These are phyloP conservation scores for Bacillus rossius DNA, from an alignment of 1,140 invertebrate species.

Conservation along the genomic window DNA sequence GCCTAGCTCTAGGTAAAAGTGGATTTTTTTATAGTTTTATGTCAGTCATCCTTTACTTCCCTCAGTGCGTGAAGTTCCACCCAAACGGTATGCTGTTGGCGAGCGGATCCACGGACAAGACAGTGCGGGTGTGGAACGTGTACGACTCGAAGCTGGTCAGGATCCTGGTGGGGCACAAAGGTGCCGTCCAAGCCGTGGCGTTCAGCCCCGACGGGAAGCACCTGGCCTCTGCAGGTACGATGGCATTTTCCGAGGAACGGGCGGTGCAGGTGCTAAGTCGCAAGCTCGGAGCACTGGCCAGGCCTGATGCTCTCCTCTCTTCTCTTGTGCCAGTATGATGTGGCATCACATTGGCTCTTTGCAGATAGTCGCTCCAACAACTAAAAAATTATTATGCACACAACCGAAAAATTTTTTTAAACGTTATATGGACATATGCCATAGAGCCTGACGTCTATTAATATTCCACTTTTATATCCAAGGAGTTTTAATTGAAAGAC, in stretches of 20 bases:
- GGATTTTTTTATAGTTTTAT: no score
- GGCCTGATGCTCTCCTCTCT: neutral
- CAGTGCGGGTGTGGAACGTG: constrained; percentile 67
- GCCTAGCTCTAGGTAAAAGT: no score
- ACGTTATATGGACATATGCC: neutral
- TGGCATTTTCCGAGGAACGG: no score
- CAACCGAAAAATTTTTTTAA: neutral
- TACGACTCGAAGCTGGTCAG: constrained; percentile 54
- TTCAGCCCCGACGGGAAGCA: constrained; percentile 67
- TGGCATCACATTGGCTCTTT: neutral
- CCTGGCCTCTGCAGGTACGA: constrained; percentile 60
- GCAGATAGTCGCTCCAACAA: neutral
- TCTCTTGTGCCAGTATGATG: neutral
- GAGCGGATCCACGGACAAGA: constrained; percentile 70
- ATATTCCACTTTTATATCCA: no score
- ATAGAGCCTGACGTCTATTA: no score
- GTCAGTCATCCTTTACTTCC: constrained; percentile 19
- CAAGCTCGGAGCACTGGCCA: no score
- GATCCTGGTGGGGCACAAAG: constrained; percentile 54
- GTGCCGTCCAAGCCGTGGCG: constrained; percentile 52
- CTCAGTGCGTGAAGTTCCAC: constrained; percentile 71
- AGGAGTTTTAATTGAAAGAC: no score
- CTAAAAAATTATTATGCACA: neutral
- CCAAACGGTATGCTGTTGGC: constrained; percentile 76
- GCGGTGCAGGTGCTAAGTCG: neutral